Evolutionary conservation across 1,140 invertebrate species (phyloP).

Genomic region (Neodiprion pinetum): DNA sequence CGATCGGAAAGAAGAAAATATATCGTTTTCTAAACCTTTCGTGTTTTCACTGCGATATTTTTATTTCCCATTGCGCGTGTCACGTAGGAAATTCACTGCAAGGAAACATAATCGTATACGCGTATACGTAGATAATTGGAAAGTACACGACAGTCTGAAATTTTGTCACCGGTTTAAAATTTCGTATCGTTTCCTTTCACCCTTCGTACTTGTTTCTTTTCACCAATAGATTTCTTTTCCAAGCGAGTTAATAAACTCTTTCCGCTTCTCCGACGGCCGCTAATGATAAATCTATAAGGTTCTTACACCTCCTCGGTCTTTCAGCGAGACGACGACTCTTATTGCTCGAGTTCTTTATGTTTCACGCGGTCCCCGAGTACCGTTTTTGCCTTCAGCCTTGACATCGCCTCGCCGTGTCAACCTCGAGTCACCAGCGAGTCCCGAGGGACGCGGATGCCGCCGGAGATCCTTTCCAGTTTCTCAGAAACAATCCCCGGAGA

Average conservation of each 20-base stretch:
- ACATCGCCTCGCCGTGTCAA: neutral
- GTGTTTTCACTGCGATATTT: no score
- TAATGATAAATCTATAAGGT: conserved; percentile 48
- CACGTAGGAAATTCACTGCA: no score
- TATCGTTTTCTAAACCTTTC: no score
- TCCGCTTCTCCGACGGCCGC: conserved; percentile 20
- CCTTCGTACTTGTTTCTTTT: neutral
- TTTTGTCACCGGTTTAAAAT: no score
- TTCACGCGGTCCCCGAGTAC: conserved; percentile 8
- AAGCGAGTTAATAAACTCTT: conserved; percentile 34
- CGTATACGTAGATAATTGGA: no score
- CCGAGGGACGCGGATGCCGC: conserved; percentile 5
- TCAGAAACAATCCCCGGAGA: conserved; percentile 29
- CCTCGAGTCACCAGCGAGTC: neutral
- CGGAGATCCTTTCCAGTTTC: conserved; percentile 4
- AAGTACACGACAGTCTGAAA: no score
- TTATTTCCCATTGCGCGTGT: no score
- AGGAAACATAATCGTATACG: no score
- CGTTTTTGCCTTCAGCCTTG: conserved; percentile 13
- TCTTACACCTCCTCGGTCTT: conserved; percentile 10
- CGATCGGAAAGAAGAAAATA: no score
- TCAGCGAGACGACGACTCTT: conserved; percentile 3
- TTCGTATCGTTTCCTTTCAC: neutral
- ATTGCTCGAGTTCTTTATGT: conserved; percentile 2
- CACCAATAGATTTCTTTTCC: neutral